Conservation (phyloP, 1,140 invertebrate species). For the Hestina assimilis region DNA sequence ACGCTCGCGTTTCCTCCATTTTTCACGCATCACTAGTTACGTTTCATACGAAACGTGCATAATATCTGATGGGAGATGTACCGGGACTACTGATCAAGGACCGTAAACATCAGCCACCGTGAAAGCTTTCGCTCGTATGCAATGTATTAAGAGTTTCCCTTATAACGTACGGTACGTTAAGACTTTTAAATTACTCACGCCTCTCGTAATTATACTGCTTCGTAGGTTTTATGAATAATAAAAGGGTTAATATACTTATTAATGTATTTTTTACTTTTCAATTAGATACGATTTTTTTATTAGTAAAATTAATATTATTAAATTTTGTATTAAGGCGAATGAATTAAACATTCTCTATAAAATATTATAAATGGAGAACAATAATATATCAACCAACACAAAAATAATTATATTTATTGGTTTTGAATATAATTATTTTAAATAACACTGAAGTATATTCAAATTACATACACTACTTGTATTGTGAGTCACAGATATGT, state of each 20-base stretch:
- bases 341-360: not conserved
- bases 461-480: slow-evolving; percentile 44
- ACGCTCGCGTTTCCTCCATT: slow-evolving; percentile 43
- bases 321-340: not conserved
- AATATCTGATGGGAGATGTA: slow-evolving; percentile 26
- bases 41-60: slow-evolving; percentile 45
- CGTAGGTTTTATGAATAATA: slow-evolving; percentile 1
- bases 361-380: too few relatives aligned
- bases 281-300: too few relatives aligned
- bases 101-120: slow-evolving; percentile 17
- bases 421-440: not conserved
- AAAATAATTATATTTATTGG: not conserved
- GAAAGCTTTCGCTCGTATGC: slow-evolving; percentile 17
- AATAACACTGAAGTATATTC: slow-evolving; percentile 27
- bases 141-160: slow-evolving; percentile 9
- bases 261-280: not conserved
- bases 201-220: slow-evolving; percentile 7
- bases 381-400: too few relatives aligned
- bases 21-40: slow-evolving; percentile 59
- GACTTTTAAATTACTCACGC: slow-evolving; percentile 19
- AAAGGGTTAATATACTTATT: not conserved
- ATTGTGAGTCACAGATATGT: slow-evolving; percentile 30
- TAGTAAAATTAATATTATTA: not conserved
- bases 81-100: slow-evolving; percentile 26
- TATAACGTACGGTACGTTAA: slow-evolving; percentile 6